These are phyloP conservation scores for Sarotherodon lohbergeri DNA, from an alignment of 2,113 vertebrate species.

Conservation along the genomic window DNA sequence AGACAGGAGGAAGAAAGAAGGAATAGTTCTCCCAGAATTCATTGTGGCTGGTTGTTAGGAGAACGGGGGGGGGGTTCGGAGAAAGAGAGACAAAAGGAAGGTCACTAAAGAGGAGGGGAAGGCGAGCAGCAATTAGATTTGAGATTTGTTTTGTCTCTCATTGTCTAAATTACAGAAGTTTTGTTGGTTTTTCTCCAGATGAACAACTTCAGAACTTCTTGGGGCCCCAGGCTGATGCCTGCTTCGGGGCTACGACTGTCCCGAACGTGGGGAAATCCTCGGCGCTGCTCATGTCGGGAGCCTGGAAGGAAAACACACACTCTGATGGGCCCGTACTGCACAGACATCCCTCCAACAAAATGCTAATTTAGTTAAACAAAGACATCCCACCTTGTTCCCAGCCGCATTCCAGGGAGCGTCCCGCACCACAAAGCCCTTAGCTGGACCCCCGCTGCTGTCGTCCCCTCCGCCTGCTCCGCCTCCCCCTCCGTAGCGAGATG, in stretches of 20 bases:
- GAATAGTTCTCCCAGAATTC: slow-evolving; percentile 45
- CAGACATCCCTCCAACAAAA: not conserved
- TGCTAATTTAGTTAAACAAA: not conserved
- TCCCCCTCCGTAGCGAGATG: slow-evolving; percentile 66
- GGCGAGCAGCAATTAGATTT: slow-evolving; percentile 57
- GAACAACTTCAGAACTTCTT: slow-evolving; percentile 74
- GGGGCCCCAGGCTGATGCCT: slow-evolving; percentile 77
- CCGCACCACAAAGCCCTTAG: slow-evolving; percentile 79
- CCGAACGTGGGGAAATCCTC: slow-evolving; percentile 82
- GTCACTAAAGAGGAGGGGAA: slow-evolving; percentile 19
- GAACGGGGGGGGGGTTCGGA: not conserved
- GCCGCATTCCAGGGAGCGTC: slow-evolving; percentile 79
- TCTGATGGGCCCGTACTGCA: not conserved
- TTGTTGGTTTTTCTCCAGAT: not conserved
- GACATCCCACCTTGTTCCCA: slow-evolving; percentile 71
- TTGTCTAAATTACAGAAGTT: slow-evolving; percentile 30
- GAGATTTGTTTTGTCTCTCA: slow-evolving; percentile 26
- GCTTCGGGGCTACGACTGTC: slow-evolving; percentile 72
- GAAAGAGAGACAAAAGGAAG: slow-evolving; percentile 1
- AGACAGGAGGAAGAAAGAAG: not conserved
- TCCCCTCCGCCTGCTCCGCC: slow-evolving; percentile 62
- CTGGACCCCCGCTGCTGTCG: slow-evolving; percentile 61
- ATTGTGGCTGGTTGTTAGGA: slow-evolving; percentile 50
- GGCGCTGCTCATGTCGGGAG: slow-evolving; percentile 80
- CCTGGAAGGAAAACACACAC: slow-evolving; percentile 47